These are phyloP conservation scores for Drosophila cracens DNA, from an alignment of 2,888 invertebrate species.

Conservation along the genomic window DNA sequence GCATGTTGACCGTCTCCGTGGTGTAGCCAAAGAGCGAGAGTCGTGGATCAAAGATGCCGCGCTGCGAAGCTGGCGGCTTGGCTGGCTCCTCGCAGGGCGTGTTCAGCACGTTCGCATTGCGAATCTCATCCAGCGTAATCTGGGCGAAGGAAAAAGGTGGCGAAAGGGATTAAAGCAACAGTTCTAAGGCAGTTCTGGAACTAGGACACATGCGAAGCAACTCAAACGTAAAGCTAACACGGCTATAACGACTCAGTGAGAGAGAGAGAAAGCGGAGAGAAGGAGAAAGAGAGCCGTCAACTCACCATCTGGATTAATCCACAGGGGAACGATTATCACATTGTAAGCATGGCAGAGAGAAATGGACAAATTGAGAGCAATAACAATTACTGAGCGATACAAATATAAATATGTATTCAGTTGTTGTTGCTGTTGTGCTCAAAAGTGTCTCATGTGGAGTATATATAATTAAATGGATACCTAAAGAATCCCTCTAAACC, in stretches of 20 bases:
- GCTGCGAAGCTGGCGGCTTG: constrained; percentile 81
- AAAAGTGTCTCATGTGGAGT: constrained; percentile 19
- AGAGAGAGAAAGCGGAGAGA: constrained; percentile 10
- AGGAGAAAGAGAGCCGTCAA: constrained; percentile 27
- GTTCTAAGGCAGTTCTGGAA: constrained; percentile 2
- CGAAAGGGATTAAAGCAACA: background rate
- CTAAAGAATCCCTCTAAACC: background rate
- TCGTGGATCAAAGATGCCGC: constrained; percentile 91
- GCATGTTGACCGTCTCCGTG: constrained; percentile 96
- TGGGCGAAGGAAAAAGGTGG: constrained; percentile 73
- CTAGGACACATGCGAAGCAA: constrained; percentile 46
- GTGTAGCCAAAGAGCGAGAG: constrained; percentile 97
- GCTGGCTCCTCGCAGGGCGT: constrained; percentile 53
- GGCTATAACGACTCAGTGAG: constrained; percentile 32
- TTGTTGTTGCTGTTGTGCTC: constrained; percentile 17
- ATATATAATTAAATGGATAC: background rate
- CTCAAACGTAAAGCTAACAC: constrained; percentile 35
- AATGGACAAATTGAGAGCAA: constrained; percentile 62
- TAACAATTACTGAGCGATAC: constrained; percentile 37
- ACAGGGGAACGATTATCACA: constrained; percentile 29
- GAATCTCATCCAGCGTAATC: constrained; percentile 93
- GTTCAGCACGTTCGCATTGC: constrained; percentile 87
- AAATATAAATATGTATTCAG: constrained; percentile 11
- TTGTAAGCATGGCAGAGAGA: constrained; percentile 67
- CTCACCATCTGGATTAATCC: constrained; percentile 79